Percentiles rank a stretch among this genome's conserved stretches.
phyloP scores from a whole-genome alignment of 2,888 invertebrate genomes.

The Apamea crenata region DNA sequence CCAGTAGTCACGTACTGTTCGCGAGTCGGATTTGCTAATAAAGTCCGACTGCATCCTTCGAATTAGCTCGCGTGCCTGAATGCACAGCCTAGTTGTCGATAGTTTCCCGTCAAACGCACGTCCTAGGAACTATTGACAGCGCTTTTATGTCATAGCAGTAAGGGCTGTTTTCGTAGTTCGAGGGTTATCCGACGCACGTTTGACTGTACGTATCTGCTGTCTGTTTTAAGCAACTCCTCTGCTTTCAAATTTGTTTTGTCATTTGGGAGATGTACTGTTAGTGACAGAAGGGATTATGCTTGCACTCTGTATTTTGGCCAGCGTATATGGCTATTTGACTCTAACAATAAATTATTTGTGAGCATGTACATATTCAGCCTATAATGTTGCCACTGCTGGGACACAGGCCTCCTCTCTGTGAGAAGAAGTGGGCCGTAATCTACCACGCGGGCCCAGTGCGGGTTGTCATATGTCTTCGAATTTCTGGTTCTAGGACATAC shows the following conservation, averaged over 20 bases:
- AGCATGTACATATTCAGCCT: too few species aligned
- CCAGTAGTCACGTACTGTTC: constrained; percentile 41
- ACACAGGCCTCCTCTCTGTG: too few species aligned
- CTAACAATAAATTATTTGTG: not conserved
- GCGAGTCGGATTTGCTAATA: constrained; percentile 47
- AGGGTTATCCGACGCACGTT: not conserved
- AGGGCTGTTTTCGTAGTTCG: not conserved
- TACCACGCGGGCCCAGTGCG: too few species aligned
- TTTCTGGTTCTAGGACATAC: too few species aligned
- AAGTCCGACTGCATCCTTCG: constrained; percentile 47
- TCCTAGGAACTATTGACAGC: not conserved
- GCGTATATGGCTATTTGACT: too few species aligned
- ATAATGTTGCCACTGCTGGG: too few species aligned
- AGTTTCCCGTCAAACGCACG: not conserved
- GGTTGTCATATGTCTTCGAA: too few species aligned
- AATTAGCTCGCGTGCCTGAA: constrained; percentile 39
- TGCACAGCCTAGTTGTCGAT: constrained; percentile 19
- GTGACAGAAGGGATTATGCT: not conserved
- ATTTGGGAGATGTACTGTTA: not conserved
- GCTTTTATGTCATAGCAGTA: not conserved
- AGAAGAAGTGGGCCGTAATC: too few species aligned
- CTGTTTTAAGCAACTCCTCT: not conserved
- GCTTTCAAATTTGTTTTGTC: constrained; percentile 4
- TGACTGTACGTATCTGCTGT: not conserved
- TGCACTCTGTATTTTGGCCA: not conserved